phyloP scores from a whole-genome alignment of 2,797 vertebrate genomes.

The Manis pentadactyla region DNA sequence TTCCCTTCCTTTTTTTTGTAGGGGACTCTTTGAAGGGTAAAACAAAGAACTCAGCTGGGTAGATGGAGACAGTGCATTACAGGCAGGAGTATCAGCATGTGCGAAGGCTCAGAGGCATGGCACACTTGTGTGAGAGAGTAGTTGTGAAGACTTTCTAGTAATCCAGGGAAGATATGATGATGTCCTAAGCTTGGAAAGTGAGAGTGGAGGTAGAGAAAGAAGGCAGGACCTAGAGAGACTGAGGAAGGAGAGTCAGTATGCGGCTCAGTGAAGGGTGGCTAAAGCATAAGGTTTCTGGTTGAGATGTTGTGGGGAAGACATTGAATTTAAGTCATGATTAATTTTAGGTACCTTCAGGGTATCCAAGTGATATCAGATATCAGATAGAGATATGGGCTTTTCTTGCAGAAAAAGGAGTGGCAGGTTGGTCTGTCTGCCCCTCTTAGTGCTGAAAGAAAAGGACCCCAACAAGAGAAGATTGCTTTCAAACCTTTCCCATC shows the following conservation, averaged over 20 bases:
- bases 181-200: no score
- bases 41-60: background rate
- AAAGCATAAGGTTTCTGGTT: background rate
- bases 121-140: background rate
- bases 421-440: rapidly evolving
- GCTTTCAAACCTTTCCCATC: background rate
- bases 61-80: background rate
- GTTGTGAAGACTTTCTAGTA: background rate
- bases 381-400: background rate
- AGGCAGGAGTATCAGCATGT: no score
- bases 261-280: background rate
- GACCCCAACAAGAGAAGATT: no score
- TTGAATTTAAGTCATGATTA: background rate
- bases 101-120: background rate
- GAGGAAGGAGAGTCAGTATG: background rate
- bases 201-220: background rate
- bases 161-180: background rate
- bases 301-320: background rate
- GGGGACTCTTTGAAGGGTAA: background rate
- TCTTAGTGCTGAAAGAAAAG: no score
- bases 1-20: background rate
- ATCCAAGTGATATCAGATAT: background rate
- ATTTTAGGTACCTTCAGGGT: background rate
- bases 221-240: background rate
- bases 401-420: background rate